Percentiles rank a stretch among this genome's conserved stretches.
These are phyloP conservation scores for Oenanthe oenanthe DNA, from an alignment of 2,113 vertebrate species.

Conservation along the genomic window DNA sequence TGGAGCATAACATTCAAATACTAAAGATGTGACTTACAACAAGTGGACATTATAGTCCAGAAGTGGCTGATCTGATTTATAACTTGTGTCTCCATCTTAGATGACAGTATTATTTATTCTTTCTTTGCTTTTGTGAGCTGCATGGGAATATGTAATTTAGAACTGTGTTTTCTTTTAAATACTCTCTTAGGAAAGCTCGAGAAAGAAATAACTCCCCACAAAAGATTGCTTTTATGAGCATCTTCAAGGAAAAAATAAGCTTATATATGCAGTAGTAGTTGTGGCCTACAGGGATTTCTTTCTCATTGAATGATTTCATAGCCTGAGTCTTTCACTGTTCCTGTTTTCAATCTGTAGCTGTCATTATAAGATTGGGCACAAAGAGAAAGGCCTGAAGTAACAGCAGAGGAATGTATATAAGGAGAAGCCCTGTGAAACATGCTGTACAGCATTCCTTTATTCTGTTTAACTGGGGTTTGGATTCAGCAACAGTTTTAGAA, in stretches of 20 bases:
- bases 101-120: neutral
- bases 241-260: conserved; percentile 58
- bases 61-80: conserved; percentile 8
- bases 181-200: conserved; percentile 25
- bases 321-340: conserved; percentile 58
- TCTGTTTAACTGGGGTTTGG: neutral
- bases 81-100: neutral
- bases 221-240: conserved; percentile 59
- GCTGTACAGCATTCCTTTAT: neutral
- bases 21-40: neutral
- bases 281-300: conserved; percentile 33
- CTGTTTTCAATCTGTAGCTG: conserved; percentile 60
- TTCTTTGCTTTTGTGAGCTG: neutral
- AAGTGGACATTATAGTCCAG: neutral
- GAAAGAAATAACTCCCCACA: conserved; percentile 2
- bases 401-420: conserved; percentile 30
- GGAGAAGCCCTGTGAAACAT: neutral
- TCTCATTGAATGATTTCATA: conserved; percentile 55
- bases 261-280: conserved; percentile 45
- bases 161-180: conserved; percentile 45
- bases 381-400: conserved; percentile 55
- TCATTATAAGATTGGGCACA: conserved; percentile 56
- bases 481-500: neutral
- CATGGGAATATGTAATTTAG: neutral
- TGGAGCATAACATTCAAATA: neutral